These are phyloP conservation scores for Neoniphon sammara DNA, from an alignment of 2,797 vertebrate genomes.

Conservation along the genomic window DNA sequence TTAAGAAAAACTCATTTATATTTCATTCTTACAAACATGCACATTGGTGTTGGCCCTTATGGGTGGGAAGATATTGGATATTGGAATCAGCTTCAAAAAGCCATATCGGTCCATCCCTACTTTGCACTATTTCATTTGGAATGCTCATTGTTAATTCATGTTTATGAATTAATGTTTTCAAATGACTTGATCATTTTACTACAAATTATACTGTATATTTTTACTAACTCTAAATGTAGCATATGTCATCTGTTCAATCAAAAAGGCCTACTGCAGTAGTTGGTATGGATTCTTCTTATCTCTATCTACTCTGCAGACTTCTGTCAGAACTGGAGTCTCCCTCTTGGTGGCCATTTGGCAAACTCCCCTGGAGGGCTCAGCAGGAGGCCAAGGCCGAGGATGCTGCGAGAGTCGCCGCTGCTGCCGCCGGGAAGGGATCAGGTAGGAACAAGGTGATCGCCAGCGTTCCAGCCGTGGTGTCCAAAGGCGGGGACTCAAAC, in stretches of 20 bases:
- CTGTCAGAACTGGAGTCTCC: constrained; percentile 92
- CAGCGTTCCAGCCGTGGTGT: constrained; percentile 88
- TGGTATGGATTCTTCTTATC: background rate
- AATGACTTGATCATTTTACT: background rate
- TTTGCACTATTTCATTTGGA: background rate
- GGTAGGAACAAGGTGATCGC: constrained; percentile 82
- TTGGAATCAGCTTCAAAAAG: too few relatives aligned
- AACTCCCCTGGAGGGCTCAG: constrained; percentile 86
- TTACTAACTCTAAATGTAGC: too few relatives aligned
- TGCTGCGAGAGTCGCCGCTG: constrained; percentile 71
- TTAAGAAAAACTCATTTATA: too few relatives aligned
- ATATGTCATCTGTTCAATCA: background rate
- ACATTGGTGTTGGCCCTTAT: too few relatives aligned
- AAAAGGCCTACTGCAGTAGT: background rate
- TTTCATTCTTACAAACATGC: too few relatives aligned
- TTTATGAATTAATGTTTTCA: background rate
- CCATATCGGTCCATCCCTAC: too few relatives aligned
- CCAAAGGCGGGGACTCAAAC: constrained; percentile 79
- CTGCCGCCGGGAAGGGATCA: constrained; percentile 39
- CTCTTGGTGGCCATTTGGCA: constrained; percentile 95
- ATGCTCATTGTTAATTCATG: background rate
- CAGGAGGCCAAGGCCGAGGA: constrained; percentile 78
- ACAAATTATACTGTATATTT: too few relatives aligned
- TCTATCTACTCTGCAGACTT: constrained; percentile 79
- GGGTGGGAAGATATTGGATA: too few relatives aligned